Percentiles rank a stretch among this genome's conserved stretches.
phyloP scores from a whole-genome alignment of 2,113 vertebrate genomes.

The Prolemur simus region DNA sequence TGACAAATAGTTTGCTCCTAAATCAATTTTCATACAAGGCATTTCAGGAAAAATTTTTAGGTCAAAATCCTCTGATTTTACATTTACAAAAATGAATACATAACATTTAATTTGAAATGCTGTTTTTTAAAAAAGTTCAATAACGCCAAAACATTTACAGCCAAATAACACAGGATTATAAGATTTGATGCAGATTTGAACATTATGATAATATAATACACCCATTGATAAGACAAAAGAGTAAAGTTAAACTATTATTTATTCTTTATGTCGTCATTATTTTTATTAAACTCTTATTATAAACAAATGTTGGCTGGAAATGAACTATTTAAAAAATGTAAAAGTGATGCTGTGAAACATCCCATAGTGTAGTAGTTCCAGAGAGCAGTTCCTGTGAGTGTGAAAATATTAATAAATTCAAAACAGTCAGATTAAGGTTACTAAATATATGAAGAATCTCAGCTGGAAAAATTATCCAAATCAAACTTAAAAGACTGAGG shows the following conservation, averaged over 20 bases:
- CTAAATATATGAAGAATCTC: slow-evolving; percentile 13
- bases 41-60: neutral
- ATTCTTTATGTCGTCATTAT: slow-evolving; percentile 7
- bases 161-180: neutral
- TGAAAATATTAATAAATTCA: slow-evolving; percentile 2
- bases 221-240: neutral
- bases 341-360: neutral
- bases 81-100: neutral
- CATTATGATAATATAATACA: neutral
- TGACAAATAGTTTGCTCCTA: slow-evolving; percentile 17
- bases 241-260: neutral
- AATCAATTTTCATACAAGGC: neutral
- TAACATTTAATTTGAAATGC: neutral
- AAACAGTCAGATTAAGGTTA: neutral
- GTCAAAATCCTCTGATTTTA: neutral
- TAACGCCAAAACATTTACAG: neutral
- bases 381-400: neutral
- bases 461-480: neutral
- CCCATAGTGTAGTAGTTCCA: neutral
- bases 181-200: neutral
- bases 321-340: slow-evolving; percentile 7
- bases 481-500: neutral
- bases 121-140: neutral
- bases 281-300: neutral
- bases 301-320: neutral